Evolutionary conservation across 2,797 vertebrate species (phyloP), one percentile per base, ranked within the genome.

Genomic region (Sebastolobus altivelis): DNA sequence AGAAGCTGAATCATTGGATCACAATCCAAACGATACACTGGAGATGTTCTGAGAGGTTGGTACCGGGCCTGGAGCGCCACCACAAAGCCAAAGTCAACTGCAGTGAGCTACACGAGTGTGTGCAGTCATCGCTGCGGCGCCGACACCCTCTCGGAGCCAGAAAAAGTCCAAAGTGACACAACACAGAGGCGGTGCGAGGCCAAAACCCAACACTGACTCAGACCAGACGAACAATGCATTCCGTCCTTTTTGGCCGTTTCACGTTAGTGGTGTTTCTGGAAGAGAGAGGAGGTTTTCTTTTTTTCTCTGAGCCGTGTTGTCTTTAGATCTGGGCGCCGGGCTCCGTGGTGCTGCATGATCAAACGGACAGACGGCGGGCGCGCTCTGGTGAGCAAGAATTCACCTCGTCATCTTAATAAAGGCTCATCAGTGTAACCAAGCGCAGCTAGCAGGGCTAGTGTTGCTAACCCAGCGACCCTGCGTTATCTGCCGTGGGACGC

Each of bases 401-500:
- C 90, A 86, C 89, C 88, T 88, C 9, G 84, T 94, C 94, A 94
- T 93, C 82, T 91, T 93, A 93, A 95, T 94, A 93, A 95, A 93
- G 87, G 65, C 87, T 90, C 87, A 88, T 93, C 87, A 89, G 88
- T 90, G 88, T 72, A 89, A 60, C 77, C 75, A 77, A 85, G 87
- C 82, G 71, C 27, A 65, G 84, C 85, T 81, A 83, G 84, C 79
- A 5, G 65, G 82, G 83, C 75, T 84, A 77, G 82, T 55, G 79
- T 75, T 84, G 90, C 87, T 84, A 82, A 90, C 84, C 77, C 49
- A 35, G 67, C 20, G 77, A 86, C 74, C 79, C 71, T 4, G 74
- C 9, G 68, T 84, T 92, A 90, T 88, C 91, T 92, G 81, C 80
- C 67, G 29, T 10, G 25, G 76, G 72, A 79, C n/a, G 35, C n/a